Base-by-base conservation (phyloP, 1,140 invertebrate species). In the Drosophila tsacasi region DNA sequence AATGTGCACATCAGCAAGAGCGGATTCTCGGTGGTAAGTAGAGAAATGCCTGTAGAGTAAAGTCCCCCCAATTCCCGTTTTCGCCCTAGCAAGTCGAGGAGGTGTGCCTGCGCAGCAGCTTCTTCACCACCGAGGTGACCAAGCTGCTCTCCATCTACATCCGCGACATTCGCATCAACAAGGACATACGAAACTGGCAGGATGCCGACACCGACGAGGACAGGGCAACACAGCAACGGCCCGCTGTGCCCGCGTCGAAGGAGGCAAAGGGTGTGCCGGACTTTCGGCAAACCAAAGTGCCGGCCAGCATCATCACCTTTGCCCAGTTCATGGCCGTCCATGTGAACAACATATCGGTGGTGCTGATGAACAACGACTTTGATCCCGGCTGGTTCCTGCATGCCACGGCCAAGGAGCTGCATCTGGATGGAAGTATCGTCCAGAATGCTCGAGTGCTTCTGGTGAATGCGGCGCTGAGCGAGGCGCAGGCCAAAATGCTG, bases 251-350 rank as follows among this genome's bases (percentile, higher is more conserved):
- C 57, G 59, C 69, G 60, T 19, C 15, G 2, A 50, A 52, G 35
- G 77, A 63, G 63, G 72, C 54, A 68, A 93, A 85, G 80, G 87
- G 94, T 61, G 89, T 94, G 19, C 85, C 96, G 30, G 96, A 96
- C 93, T 97, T 96, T 90, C 93, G 96, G 68, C 94, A 96, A 79
- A 95, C 95, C 67, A 96, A 96, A 92, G 94, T 97, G 71, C 96
- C 97, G 21, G 95, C 95, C 4, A 95, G 96, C 84, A 95, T 97
- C 62, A 96, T 96, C 59, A 96, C 95, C 83, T 96, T 97, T 94
- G 96, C 96, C 76, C 97, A 97, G 96, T 97, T 97, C 93, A 96
- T 97, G 95, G 96, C 96, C n/a, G 95, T 98, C 27, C 96, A 97
- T 85, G 94, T 98, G 35, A 95, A 96, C 75, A 97, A 97, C 90